Evolutionary conservation across 2,797 vertebrate genomes (phyloP).

Genomic region (Brachyalestes nurse): DNA sequence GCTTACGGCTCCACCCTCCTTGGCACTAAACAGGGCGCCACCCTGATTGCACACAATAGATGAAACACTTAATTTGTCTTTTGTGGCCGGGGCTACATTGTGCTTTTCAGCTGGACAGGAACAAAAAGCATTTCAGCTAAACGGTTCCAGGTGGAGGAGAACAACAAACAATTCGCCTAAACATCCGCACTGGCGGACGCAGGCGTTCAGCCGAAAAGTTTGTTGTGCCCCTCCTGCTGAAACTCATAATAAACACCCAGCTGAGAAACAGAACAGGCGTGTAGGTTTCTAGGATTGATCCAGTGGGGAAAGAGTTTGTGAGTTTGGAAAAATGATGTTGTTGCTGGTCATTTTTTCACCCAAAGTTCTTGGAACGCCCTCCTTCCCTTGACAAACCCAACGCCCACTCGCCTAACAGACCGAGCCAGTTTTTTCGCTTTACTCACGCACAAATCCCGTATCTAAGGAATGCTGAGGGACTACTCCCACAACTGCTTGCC

Average conservation of each 20-base stretch:
- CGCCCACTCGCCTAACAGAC: conserved; percentile 48
- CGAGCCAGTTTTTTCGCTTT: conserved; percentile 38
- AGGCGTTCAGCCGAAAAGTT: conserved; percentile 17
- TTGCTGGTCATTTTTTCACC: conserved; percentile 25
- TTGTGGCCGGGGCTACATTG: conserved; percentile 19
- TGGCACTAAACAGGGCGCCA: conserved; percentile 19
- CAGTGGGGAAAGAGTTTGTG: background rate
- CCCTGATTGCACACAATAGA: conserved; percentile 36
- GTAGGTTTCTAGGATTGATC: background rate
- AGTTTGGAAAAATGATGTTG: conserved; percentile 18
- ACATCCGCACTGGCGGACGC: background rate
- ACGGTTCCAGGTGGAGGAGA: conserved; percentile 25
- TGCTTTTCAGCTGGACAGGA: conserved; percentile 32
- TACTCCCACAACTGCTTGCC: conserved; percentile 54
- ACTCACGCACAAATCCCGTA: conserved; percentile 50
- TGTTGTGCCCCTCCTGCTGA: background rate
- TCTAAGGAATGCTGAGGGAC: conserved; percentile 60
- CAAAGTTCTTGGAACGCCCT: conserved; percentile 36
- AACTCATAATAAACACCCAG: conserved; percentile 24
- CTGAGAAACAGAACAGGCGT: background rate
- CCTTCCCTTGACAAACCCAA: conserved; percentile 36
- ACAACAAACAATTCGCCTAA: conserved; percentile 38
- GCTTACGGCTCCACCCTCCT: conserved; percentile 2
- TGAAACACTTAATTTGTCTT: conserved; percentile 30
- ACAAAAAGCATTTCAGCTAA: conserved; percentile 36